A percentile compares a stretch with the other conserved stretches of the same genome.
phyloP scores from a whole-genome alignment of 1,140 invertebrate genomes.

The Vanessa tameamea region DNA sequence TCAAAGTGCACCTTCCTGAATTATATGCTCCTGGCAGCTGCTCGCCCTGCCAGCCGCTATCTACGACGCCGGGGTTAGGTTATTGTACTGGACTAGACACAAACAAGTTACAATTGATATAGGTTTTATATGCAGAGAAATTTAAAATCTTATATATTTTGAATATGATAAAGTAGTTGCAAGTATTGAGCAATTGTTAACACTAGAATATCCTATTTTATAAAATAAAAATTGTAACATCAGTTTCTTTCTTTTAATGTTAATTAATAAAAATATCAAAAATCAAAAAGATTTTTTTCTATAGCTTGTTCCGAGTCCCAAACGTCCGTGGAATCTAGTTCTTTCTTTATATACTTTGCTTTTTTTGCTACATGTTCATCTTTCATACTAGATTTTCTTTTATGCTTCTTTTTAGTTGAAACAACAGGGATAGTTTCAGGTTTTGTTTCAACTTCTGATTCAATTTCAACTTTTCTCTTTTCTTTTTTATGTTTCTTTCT shows the following conservation, averaged over 20 bases:
- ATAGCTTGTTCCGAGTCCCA: slow-evolving; percentile 72
- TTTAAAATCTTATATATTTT: too few relatives aligned
- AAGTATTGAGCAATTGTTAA: too few relatives aligned
- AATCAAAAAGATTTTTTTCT: slow-evolving; percentile 69
- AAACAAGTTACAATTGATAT: too few relatives aligned
- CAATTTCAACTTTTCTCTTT: slow-evolving; percentile 33
- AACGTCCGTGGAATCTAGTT: slow-evolving; percentile 46
- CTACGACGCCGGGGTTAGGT: too few relatives aligned
- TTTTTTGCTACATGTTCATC: slow-evolving; percentile 42
- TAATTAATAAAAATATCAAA: slow-evolving; percentile 43
- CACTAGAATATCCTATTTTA: background rate
- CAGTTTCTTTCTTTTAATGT: background rate
- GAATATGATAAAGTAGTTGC: too few relatives aligned
- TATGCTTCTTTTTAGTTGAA: slow-evolving; percentile 49
- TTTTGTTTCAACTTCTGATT: slow-evolving; percentile 30
- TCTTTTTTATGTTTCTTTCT: slow-evolving; percentile 55
- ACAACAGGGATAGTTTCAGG: slow-evolving; percentile 21
- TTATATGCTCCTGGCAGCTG: too few relatives aligned
- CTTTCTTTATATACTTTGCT: slow-evolving; percentile 51
- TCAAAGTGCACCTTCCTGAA: too few relatives aligned
- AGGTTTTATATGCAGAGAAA: too few relatives aligned
- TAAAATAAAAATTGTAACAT: background rate
- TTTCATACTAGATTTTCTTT: slow-evolving; percentile 44
- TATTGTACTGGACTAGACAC: too few relatives aligned
- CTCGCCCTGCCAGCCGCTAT: too few relatives aligned